These are phyloP conservation scores for Spheniscus humboldti DNA, from an alignment of 2,797 vertebrate genomes.

Conservation along the genomic window DNA sequence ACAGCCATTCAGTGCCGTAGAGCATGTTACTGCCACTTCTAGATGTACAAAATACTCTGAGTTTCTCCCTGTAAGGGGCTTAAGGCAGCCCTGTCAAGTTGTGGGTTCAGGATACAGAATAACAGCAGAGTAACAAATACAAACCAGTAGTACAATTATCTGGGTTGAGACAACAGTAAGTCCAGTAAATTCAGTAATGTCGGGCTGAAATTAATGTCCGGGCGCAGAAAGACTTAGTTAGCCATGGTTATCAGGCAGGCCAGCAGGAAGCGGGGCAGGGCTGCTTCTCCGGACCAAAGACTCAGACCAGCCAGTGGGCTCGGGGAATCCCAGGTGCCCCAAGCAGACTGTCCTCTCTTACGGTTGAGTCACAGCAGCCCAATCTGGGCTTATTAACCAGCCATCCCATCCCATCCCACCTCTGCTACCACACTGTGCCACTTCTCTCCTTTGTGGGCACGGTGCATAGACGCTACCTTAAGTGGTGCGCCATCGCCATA, in stretches of 20 bases:
- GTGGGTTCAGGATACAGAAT: fast-evolving
- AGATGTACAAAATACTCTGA: neutral
- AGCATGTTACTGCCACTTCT: neutral
- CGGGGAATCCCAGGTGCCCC: neutral
- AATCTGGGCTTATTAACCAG: neutral
- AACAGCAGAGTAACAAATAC: neutral
- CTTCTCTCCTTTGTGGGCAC: neutral
- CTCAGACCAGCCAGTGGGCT: fast-evolving
- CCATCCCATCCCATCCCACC: too few relatives aligned
- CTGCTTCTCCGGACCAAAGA: neutral
- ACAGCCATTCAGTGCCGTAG: neutral
- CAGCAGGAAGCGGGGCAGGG: neutral
- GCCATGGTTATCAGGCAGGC: neutral
- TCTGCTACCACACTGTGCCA: neutral
- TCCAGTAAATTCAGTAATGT: neutral
- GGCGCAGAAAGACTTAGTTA: neutral
- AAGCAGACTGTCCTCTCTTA: neutral
- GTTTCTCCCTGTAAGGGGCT: neutral
- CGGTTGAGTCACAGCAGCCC: fast-evolving
- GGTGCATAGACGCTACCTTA: neutral
- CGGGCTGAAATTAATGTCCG: fast-evolving
- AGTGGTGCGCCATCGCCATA: too few relatives aligned
- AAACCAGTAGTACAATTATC: neutral
- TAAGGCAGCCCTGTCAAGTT: neutral
- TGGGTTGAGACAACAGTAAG: neutral